These are phyloP conservation scores for Crocallis elinguaria DNA, from an alignment of 2,888 invertebrate species.

Conservation along the genomic window DNA sequence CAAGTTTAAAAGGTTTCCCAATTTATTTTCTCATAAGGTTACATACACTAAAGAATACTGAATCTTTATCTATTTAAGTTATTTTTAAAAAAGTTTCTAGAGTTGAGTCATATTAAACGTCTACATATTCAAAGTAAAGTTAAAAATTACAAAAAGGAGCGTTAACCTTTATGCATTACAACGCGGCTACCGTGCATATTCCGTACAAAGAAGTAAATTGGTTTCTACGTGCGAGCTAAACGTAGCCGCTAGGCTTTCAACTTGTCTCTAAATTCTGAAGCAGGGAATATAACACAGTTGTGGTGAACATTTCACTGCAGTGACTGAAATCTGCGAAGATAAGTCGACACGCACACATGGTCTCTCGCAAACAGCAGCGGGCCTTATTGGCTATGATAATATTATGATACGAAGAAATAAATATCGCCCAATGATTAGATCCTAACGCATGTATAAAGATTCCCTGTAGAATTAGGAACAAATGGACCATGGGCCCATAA, in stretches of 20 bases:
- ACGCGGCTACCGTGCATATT: conserved; percentile 1
- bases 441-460: too few species aligned
- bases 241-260: conserved; percentile 31
- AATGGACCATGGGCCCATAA: too few species aligned
- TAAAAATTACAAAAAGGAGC: conserved; percentile 4
- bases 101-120: background rate
- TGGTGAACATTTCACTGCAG: conserved; percentile 6
- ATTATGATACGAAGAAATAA: too few species aligned
- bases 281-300: conserved; percentile 24
- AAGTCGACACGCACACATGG: background rate
- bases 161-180: conserved; percentile 7
- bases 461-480: too few species aligned
- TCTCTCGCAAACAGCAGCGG: background rate
- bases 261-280: conserved; percentile 38
- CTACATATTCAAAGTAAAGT: background rate
- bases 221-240: conserved; percentile 11
- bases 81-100: too few species aligned
- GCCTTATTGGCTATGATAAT: too few species aligned
- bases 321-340: background rate
- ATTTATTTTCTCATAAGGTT: too few species aligned
- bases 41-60: too few species aligned
- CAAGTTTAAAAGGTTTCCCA: too few species aligned
- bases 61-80: too few species aligned
- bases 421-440: too few species aligned
- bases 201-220: conserved; percentile 24